Percentiles rank a stretch among this genome's conserved stretches.
phyloP scores from a whole-genome alignment of 2,888 invertebrate species.

The Drosophila acutilabella region DNA sequence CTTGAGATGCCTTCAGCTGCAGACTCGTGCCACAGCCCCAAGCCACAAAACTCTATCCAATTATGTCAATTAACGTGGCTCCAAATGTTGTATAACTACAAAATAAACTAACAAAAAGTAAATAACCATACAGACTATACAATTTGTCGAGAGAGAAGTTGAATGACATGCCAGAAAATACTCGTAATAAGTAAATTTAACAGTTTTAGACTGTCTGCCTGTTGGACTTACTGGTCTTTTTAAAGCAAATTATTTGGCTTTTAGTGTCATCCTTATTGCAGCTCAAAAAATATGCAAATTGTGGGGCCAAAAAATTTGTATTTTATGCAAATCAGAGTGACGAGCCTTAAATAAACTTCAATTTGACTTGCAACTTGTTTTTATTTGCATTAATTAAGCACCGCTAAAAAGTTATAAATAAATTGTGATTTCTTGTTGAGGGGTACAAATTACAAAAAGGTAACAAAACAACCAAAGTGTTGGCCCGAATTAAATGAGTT shows the following conservation, averaged over 20 bases:
- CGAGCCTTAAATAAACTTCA: slow-evolving; percentile 30
- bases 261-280: slow-evolving; percentile 38
- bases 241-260: slow-evolving; percentile 11
- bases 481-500: slow-evolving; percentile 60
- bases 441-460: slow-evolving; percentile 13
- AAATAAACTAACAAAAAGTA: slow-evolving; percentile 27
- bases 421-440: slow-evolving; percentile 44
- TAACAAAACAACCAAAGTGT: slow-evolving; percentile 15
- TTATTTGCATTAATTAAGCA: slow-evolving; percentile 76
- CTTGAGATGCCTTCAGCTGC: slow-evolving; percentile 45
- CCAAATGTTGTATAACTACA: slow-evolving; percentile 42
- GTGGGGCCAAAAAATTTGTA: slow-evolving; percentile 27
- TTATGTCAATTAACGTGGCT: slow-evolving; percentile 60
- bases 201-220: slow-evolving; percentile 12
- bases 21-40: slow-evolving; percentile 45
- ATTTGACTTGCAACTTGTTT: slow-evolving; percentile 15
- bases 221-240: not conserved
- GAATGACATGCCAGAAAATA: slow-evolving; percentile 60
- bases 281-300: slow-evolving; percentile 29
- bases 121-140: slow-evolving; percentile 22
- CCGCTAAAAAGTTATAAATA: slow-evolving; percentile 63
- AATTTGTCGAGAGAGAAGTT: slow-evolving; percentile 52
- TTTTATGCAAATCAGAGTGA: slow-evolving; percentile 49
- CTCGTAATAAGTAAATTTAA: slow-evolving; percentile 19
- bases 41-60: slow-evolving; percentile 19